These are phyloP conservation scores for Melitaea athalia DNA, from an alignment of 2,888 invertebrate species.

Conservation along the genomic window DNA sequence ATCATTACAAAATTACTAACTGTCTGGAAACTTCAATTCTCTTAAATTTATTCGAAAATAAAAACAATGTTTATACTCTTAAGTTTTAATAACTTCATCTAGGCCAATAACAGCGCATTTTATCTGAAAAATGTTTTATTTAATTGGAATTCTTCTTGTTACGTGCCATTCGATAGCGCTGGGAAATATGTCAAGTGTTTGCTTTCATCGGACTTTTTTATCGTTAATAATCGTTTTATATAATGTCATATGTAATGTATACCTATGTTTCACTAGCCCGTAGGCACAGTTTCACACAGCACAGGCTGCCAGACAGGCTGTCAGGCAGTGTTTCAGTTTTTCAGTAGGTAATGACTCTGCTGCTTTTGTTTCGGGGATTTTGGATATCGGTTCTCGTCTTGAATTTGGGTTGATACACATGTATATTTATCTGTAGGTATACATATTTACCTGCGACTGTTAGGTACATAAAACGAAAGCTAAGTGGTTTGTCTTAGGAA, in stretches of 20 bases:
- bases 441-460: too few species aligned
- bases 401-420: too few species aligned
- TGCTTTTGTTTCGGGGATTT: too few species aligned
- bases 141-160: slow-evolving; percentile 31
- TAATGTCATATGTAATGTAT: not conserved
- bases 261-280: too few species aligned
- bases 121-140: slow-evolving; percentile 28
- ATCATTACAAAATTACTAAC: not conserved
- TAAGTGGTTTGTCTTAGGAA: too few species aligned
- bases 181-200: slow-evolving; percentile 21
- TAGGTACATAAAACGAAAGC: too few species aligned
- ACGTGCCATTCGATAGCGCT: slow-evolving; percentile 21
- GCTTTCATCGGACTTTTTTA: slow-evolving; percentile 28
- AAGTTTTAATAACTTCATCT: slow-evolving; percentile 23
- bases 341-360: too few species aligned
- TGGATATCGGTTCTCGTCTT: too few species aligned
- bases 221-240: slow-evolving; percentile 32
- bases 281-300: too few species aligned
- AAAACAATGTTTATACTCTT: not conserved
- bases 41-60: not conserved
- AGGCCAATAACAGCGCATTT: slow-evolving; percentile 25
- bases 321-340: too few species aligned
- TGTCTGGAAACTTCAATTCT: not conserved
- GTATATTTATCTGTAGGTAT: too few species aligned
- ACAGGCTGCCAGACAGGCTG: too few species aligned